Evolutionary conservation across 2,888 invertebrate genomes (phyloP), one percentile per base, ranked within the genome.

Genomic region (Odontocerum albicorne): DNA sequence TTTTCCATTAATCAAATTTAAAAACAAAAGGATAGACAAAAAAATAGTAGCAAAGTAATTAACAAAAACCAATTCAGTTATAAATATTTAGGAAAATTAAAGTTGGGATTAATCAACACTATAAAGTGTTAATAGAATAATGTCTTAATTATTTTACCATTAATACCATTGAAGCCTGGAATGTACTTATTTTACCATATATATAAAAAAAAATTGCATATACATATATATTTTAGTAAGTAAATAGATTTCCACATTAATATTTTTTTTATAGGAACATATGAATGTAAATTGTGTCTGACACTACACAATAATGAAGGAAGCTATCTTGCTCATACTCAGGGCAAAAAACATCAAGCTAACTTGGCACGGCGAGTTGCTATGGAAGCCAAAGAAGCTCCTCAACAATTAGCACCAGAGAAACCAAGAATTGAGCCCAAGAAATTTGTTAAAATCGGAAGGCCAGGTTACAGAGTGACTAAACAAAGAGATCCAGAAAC

Each of bases 331-430:
- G 98, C 99, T 3, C 99, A 99, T 68, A 99, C 99, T 0, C 99
- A 99, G 74, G 99, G 98, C 17, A 99, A 99, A 70, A 99, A 99
- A 67, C 98, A 99, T 90, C 99, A 99, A 71, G 96, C 97, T 2
- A 99, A 99, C 74, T 80, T 99, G 63, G 98, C 98, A 1, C 82
- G 98, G 22, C 82, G 99, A 72, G 99, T 98, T 32, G 99, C 98
- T 0, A 98, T 98, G 69, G 99, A 99, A 75, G 96, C 97, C 0
- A 96, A 96, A 67, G 98, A 99, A 73, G 88, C 96, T 1, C 98
- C 98, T 0, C 90, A 91, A 49, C 89, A 94, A 69, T 81, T 97
- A 45, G 93, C 95, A 3, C 96, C 96, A 0, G 96, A 96, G 66
- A 96, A 96, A 67, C 92, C 97, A 0, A 82, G 96, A 62, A 96